Conservation (phyloP, 2,888 invertebrate genomes). For the Drosophila subquinaria region DNA sequence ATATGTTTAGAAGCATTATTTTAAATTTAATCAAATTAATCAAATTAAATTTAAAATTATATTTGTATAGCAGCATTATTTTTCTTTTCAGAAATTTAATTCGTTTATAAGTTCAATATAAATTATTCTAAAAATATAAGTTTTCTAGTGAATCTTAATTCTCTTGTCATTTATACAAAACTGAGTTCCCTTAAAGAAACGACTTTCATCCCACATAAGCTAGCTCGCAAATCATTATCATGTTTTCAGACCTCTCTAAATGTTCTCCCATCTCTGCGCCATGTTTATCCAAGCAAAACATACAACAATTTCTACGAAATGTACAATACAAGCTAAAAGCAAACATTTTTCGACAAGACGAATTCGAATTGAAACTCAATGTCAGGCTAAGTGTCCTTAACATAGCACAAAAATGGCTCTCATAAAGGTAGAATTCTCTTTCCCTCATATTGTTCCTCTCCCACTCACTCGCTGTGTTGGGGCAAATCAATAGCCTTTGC, state of each 20-base stretch:
- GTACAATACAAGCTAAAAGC: slow-evolving; percentile 11
- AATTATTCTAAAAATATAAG: not conserved
- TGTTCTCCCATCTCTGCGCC: slow-evolving; percentile 21
- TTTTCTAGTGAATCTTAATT: too few relatives aligned
- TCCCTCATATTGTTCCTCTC: not conserved
- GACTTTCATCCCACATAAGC: slow-evolving; percentile 4
- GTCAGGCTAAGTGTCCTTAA: slow-evolving; percentile 38
- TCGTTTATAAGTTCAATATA: not conserved
- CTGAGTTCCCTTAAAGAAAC: not conserved
- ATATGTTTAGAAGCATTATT: not conserved
- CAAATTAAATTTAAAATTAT: too few relatives aligned
- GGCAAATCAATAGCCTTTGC: slow-evolving; percentile 48
- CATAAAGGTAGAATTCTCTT: not conserved
- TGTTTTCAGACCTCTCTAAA: not conserved
- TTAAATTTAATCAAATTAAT: not conserved
- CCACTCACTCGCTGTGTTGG: not conserved
- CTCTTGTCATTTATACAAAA: not conserved
- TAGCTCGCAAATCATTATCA: slow-evolving; percentile 13
- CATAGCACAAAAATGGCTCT: slow-evolving; percentile 7
- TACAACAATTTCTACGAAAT: slow-evolving; percentile 1
- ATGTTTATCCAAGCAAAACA: slow-evolving; percentile 32
- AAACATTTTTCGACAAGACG: slow-evolving; percentile 13
- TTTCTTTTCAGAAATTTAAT: not conserved
- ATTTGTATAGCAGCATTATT: not conserved
- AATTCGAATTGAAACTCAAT: slow-evolving; percentile 23